Evolutionary conservation across 1,140 invertebrate species (phyloP).

Genomic region (Trachymyrmex septentrionalis): DNA sequence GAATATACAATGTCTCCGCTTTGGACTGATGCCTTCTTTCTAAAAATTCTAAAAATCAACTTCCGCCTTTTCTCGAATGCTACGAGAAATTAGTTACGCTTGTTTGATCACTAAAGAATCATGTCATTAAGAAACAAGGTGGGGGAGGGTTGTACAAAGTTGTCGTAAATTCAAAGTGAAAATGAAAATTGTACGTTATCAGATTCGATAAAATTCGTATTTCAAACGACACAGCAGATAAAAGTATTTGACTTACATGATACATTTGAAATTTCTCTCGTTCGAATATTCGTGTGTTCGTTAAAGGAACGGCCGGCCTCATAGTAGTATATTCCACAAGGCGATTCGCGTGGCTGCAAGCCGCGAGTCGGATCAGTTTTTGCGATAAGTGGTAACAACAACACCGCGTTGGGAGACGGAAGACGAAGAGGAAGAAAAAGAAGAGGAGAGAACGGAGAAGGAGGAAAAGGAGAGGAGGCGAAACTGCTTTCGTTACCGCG

Average conservation of each 20-base stretch:
- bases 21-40: not conserved
- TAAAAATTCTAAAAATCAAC: slow-evolving; percentile 55
- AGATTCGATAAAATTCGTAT: slow-evolving; percentile 24
- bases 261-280: slow-evolving; percentile 11
- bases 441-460: not conserved
- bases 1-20: slow-evolving; percentile 6
- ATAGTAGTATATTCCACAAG: slow-evolving; percentile 71
- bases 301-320: slow-evolving; percentile 67
- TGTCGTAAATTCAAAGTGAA: not conserved
- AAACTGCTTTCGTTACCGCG: slow-evolving; percentile 40
- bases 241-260: slow-evolving; percentile 13
- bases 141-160: not conserved
- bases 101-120: not conserved
- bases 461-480: slow-evolving; percentile 2
- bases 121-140: not conserved
- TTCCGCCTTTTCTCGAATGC: slow-evolving; percentile 45
- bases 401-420: slow-evolving; percentile 66
- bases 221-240: not conserved
- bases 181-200: not conserved
- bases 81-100: not conserved
- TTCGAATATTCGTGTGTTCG: slow-evolving; percentile 43
- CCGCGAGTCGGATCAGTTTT: slow-evolving; percentile 73
- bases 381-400: slow-evolving; percentile 76
- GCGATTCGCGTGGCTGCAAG: slow-evolving; percentile 64
- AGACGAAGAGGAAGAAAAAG: slow-evolving; percentile 36